phyloP scores from a whole-genome alignment of 1,140 invertebrate genomes.

The Drosophila lowei region DNA sequence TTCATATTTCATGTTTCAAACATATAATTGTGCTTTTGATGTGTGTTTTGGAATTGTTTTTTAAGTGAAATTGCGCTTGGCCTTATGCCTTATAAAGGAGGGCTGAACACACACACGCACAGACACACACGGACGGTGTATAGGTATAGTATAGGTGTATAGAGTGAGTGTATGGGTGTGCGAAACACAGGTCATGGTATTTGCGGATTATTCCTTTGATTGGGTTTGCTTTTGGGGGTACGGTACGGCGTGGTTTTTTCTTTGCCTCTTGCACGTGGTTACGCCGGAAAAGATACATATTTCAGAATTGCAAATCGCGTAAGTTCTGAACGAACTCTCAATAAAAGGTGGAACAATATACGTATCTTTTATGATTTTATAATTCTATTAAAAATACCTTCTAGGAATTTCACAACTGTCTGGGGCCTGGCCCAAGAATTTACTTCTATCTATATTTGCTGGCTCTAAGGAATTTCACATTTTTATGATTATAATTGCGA shows the following conservation, averaged over 20 bases:
- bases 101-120: slow-evolving; percentile 14
- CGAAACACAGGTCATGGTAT: slow-evolving; percentile 68
- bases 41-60: slow-evolving; percentile 76
- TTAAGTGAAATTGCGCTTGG: slow-evolving; percentile 74
- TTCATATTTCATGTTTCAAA: slow-evolving; percentile 69
- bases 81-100: slow-evolving; percentile 46
- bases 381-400: slow-evolving; percentile 17
- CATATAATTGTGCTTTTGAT: slow-evolving; percentile 75
- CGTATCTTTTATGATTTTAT: slow-evolving; percentile 33
- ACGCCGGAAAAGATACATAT: background rate
- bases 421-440: background rate
- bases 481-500: slow-evolving; percentile 6
- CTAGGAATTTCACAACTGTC: background rate
- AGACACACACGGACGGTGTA: background rate
- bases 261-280: slow-evolving; percentile 48
- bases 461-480: slow-evolving; percentile 9
- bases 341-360: background rate
- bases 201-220: slow-evolving; percentile 37
- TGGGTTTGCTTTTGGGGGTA: slow-evolving; percentile 30
- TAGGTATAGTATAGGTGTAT: slow-evolving; percentile 21
- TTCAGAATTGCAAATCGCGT: background rate
- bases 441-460: slow-evolving; percentile 9
- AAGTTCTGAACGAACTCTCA: background rate
- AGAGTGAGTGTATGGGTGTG: slow-evolving; percentile 24
- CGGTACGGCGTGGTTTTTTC: slow-evolving; percentile 44